Percentiles rank a stretch among this genome's conserved stretches.
These are phyloP conservation scores for Sipha flava DNA, from an alignment of 1,140 invertebrate species.

Conservation along the genomic window DNA sequence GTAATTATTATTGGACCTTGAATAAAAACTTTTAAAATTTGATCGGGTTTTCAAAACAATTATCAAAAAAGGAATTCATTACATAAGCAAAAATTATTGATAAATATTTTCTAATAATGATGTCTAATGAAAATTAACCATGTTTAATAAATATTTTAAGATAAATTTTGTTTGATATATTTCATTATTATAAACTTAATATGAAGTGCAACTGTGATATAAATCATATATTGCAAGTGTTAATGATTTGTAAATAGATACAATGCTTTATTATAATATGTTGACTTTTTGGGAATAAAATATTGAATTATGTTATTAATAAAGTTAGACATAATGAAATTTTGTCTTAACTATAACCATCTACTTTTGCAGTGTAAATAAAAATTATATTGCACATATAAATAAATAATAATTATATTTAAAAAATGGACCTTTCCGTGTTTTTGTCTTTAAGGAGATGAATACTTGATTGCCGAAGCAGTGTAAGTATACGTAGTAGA, in stretches of 20 bases:
- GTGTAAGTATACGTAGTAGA: neutral
- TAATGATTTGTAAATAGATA: neutral
- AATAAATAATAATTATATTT: neutral
- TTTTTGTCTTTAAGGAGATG: slow-evolving; percentile 2
- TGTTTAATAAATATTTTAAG: neutral
- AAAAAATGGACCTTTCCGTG: slow-evolving; percentile 2
- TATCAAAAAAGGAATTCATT: too few relatives aligned
- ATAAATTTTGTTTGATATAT: neutral
- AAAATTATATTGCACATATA: slow-evolving; percentile 10
- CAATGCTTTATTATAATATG: neutral
- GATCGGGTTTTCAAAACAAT: too few relatives aligned
- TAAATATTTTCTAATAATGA: neutral
- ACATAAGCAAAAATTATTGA: neutral
- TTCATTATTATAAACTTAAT: neutral
- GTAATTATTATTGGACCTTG: too few relatives aligned
- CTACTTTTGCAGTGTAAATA: neutral
- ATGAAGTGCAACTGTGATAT: neutral
- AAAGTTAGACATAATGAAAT: neutral
- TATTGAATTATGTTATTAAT: neutral
- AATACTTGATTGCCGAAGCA: slow-evolving; percentile 17
- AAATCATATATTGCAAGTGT: neutral
- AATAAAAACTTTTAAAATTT: too few relatives aligned
- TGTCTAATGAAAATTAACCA: neutral
- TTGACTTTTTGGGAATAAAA: neutral
- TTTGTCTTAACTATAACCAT: neutral